A percentile compares a stretch with the other conserved stretches of the same genome.
Evolutionary conservation across 2,888 invertebrate genomes (phyloP).

Genomic region (Sphaeridia pumilis): DNA sequence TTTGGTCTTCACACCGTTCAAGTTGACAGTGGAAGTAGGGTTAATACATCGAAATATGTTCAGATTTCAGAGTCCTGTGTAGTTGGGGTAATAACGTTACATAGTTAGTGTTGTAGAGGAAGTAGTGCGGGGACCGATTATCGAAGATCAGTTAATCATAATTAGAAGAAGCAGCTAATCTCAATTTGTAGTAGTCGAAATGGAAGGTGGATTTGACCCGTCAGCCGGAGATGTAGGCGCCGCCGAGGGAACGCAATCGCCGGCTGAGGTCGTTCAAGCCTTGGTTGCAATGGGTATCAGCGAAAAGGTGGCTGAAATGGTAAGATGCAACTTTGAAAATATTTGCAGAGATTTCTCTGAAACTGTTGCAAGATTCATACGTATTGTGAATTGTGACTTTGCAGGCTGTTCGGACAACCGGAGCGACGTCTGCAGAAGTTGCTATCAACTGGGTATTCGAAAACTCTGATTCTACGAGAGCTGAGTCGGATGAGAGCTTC

Average conservation of each 20-base stretch:
- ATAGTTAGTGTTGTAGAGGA: too few species aligned
- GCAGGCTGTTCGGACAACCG: conserved; percentile 35
- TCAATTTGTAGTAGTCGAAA: too few species aligned
- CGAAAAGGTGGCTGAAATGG: conserved; percentile 30
- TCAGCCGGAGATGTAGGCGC: conserved; percentile 12
- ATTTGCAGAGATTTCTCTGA: not conserved
- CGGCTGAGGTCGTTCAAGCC: conserved; percentile 22
- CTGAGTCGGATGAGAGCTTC: conserved; percentile 16
- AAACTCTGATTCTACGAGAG: conserved; percentile 23
- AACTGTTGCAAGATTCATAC: too few species aligned
- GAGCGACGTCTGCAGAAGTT: conserved; percentile 34
- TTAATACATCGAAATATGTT: too few species aligned
- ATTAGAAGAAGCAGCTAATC: too few species aligned
- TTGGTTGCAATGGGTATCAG: conserved; percentile 34
- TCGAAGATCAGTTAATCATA: too few species aligned
- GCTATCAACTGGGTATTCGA: conserved; percentile 36
- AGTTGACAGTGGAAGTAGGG: too few species aligned
- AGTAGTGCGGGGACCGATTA: too few species aligned
- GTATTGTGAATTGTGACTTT: not conserved
- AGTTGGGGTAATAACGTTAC: too few species aligned
- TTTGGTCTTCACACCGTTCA: too few species aligned
- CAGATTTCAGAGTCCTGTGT: too few species aligned
- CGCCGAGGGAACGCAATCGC: conserved; percentile 4
- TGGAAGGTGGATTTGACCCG: not conserved
- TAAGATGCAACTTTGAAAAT: conserved; percentile 15